Evolutionary conservation across 2,113 vertebrate species (phyloP), one percentile per base, ranked within the genome.

Genomic region (Cyphomyrus plagiostoma): DNA sequence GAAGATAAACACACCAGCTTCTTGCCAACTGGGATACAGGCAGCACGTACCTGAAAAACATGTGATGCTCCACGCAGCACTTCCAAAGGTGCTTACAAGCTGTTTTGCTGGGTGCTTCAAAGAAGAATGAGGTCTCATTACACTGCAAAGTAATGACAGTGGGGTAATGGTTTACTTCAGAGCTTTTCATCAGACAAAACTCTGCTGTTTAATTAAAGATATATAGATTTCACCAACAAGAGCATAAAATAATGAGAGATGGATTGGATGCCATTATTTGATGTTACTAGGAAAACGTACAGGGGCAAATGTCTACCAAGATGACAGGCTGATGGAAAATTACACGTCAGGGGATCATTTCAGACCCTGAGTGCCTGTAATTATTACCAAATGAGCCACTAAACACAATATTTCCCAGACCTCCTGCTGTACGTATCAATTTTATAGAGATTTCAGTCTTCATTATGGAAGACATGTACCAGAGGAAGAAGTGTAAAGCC

Each of bases 1-100:
- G 21, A 53, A 3, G 48, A 30, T 19, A 87, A 52, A 50, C 50
- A 50, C 50, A 77, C 15, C 74, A 39, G 35, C 15, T 8, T 77
- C 13, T 56, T 7, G 53, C 13, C 4, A 5, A 2, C 13, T 39
- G 48, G 49, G 49, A 46, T n/a, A 46, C 26, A 19, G 39, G 4
- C 77, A 21, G 52, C 5, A 26, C 94, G 84, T 91, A 97, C 97
- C 98, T 97, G 94, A 98, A 98, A 93, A 98, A 98, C 0, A 95
- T 96, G 46, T 98, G 98, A 92, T 98, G 95, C 46, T 98, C 97
- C 8, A 98, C 97, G 88, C 97, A 98, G 91, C 97, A 97, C 85
- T 97, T 98, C 97, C 97, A 98, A 87, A 98, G 95, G 92, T 97
- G 95, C 92, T 98, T 98, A 92, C 98, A 98, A 21, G 95, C 94